A percentile compares a stretch with the other conserved stretches of the same genome.
phyloP scores from a whole-genome alignment of 64 coral and sea anemone species.

The Trachythela sp. region DNA sequence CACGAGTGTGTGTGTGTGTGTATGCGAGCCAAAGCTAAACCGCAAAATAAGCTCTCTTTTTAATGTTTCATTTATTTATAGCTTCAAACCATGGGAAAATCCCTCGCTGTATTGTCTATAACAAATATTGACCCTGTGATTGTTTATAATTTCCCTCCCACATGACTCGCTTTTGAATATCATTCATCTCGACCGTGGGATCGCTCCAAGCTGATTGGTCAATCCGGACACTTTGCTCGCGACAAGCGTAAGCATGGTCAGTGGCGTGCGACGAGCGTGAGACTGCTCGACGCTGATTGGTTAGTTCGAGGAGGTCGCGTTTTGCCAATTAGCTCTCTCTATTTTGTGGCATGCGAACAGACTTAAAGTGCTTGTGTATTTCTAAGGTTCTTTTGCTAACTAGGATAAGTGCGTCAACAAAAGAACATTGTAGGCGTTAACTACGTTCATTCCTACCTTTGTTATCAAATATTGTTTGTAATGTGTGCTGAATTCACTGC shows the following conservation, averaged over 20 bases:
- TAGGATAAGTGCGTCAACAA: not conserved
- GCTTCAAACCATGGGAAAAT: not conserved
- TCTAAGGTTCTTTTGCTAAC: not conserved
- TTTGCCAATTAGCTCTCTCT: not conserved
- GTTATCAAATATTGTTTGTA: not conserved
- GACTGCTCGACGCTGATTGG: not conserved
- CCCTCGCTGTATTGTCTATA: not conserved
- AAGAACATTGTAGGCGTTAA: not conserved
- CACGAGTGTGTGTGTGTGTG: not conserved
- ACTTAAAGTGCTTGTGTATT: not conserved
- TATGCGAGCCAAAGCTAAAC: not conserved
- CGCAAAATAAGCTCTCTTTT: not conserved
- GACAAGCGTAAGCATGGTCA: not conserved
- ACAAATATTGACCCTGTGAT: not conserved
- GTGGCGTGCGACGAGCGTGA: not conserved
- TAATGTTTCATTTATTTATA: conserved; percentile 7
- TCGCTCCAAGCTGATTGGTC: not conserved
- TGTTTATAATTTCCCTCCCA: not conserved
- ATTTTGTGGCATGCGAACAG: not conserved
- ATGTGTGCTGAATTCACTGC: not conserved
- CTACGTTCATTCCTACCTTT: not conserved
- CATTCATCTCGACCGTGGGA: not conserved
- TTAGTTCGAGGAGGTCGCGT: not conserved
- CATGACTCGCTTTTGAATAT: not conserved
- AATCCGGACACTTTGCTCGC: not conserved